Percentiles rank a stretch among this genome's conserved stretches.
phyloP scores from a whole-genome alignment of 2,888 invertebrate species.

The Pterostichus niger region DNA sequence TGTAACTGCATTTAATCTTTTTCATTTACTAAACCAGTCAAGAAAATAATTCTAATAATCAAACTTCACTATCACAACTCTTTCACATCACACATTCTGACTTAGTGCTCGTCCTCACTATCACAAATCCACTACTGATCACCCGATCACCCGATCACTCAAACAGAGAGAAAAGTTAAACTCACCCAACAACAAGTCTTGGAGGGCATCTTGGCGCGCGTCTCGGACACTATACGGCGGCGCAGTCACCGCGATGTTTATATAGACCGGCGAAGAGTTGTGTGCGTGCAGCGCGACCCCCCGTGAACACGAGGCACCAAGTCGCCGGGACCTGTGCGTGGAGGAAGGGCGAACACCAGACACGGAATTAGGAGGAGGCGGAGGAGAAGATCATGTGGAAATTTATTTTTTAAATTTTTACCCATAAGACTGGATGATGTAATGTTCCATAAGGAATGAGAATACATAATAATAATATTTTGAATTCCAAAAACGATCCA shows the following conservation, averaged over 20 bases:
- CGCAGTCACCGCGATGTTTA: background rate
- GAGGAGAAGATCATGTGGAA: too few species aligned
- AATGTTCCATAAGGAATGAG: too few species aligned
- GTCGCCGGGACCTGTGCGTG: background rate
- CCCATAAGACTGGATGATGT: too few species aligned
- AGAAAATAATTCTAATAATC: too few species aligned
- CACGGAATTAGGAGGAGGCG: too few species aligned
- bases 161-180: background rate
- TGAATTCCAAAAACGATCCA: too few species aligned
- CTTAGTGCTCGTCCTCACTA: background rate
- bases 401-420: too few species aligned
- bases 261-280: background rate
- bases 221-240: slow-evolving; percentile 15
- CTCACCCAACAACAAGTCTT: slow-evolving; percentile 15
- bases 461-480: too few species aligned
- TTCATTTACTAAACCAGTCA: too few species aligned
- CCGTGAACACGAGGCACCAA: background rate
- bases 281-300: slow-evolving; percentile 1
- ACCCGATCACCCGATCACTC: too few species aligned
- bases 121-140: background rate
- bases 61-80: background rate
- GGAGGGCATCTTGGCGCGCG: slow-evolving; percentile 14
- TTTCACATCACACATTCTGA: too few species aligned
- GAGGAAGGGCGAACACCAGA: background rate
- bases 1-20: too few species aligned